Conservation (phyloP, 2,113 vertebrate genomes). For the Brachypteracias leptosomus region DNA sequence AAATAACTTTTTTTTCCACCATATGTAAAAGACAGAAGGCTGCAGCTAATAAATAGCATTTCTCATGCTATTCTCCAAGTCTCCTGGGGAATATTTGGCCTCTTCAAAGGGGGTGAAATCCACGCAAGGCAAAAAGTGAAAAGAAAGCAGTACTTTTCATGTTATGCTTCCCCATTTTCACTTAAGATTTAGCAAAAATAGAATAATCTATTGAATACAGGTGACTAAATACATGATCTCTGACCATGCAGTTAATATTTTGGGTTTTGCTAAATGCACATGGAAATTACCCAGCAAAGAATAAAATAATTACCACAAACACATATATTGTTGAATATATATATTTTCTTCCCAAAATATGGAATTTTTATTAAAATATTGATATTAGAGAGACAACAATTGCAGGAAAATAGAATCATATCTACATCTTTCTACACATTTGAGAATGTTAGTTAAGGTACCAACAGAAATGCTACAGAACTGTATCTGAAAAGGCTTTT, state of each 20-base stretch:
- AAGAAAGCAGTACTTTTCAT: neutral
- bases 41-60: conserved; percentile 35
- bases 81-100: neutral
- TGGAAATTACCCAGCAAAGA: neutral
- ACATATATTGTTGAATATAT: neutral
- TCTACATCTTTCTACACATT: neutral
- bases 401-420: neutral
- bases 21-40: conserved; percentile 48
- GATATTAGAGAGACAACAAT: neutral
- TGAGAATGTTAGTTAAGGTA: neutral
- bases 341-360: neutral
- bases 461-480: neutral
- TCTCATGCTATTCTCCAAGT: neutral
- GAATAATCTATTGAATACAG: neutral
- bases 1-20: neutral
- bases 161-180: neutral
- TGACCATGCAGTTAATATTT: neutral
- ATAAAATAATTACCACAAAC: neutral
- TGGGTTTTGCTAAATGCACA: neutral
- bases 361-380: neutral
- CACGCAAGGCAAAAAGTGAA: neutral
- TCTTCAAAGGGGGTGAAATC: conserved; percentile 38
- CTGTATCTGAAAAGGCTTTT: neutral
- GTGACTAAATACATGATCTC: neutral
- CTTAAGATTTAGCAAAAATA: neutral